These are phyloP conservation scores for Corapipo altera DNA, from an alignment of 2,113 vertebrate genomes.

Conservation along the genomic window DNA sequence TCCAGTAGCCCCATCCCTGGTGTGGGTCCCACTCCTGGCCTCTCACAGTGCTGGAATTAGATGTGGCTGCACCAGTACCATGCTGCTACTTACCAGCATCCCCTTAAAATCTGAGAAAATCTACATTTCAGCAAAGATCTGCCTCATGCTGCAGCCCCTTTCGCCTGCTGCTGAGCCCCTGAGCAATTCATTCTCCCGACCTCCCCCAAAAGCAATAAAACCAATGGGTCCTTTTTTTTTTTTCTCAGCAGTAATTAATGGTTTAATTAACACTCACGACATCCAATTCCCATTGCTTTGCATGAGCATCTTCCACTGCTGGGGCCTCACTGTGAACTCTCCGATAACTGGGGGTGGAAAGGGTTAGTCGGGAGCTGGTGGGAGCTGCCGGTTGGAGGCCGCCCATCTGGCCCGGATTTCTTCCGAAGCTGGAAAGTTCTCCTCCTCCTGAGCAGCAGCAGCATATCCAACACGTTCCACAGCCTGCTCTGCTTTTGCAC, in stretches of 20 bases:
- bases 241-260: constrained; percentile 59
- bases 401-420: constrained; percentile 41
- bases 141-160: fast-evolving
- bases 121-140: not conserved
- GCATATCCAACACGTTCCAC: not conserved
- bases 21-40: not conserved
- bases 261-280: constrained; percentile 60
- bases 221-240: not conserved
- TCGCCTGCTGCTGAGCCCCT: fast-evolving
- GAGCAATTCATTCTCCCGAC: not conserved
- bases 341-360: not conserved
- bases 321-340: not conserved
- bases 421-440: constrained; percentile 37
- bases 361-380: not conserved
- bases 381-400: constrained; percentile 28
- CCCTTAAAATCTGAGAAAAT: not conserved
- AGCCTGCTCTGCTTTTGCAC: constrained; percentile 14
- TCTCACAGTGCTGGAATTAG: not conserved
- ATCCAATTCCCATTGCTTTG: constrained; percentile 37
- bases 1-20: not conserved
- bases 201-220: not conserved
- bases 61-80: not conserved
- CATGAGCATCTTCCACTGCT: not conserved
- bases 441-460: constrained; percentile 20
- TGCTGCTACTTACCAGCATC: fast-evolving